These are phyloP conservation scores for Eristalis tenax DNA, from an alignment of 2,888 invertebrate species.

Conservation along the genomic window DNA sequence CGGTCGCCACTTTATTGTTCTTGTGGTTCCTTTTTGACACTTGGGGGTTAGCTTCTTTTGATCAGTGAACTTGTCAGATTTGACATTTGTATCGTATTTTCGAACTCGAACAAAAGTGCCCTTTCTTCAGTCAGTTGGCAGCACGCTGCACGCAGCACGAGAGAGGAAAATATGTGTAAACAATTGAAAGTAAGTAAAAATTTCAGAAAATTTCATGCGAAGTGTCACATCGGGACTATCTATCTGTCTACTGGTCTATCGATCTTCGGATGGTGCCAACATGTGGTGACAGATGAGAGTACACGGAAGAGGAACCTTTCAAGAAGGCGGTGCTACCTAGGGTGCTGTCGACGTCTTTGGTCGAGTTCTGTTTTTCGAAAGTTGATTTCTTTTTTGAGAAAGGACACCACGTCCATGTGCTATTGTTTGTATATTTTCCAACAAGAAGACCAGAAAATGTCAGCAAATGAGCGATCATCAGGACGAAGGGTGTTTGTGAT, in stretches of 20 bases:
- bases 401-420: conserved; percentile 35
- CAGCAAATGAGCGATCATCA: conserved; percentile 72
- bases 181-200: conserved; percentile 15
- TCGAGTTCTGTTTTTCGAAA: conserved; percentile 49
- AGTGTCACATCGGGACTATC: conserved; percentile 53
- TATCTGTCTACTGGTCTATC: conserved; percentile 24
- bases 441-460: conserved; percentile 66
- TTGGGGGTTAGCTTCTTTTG: conserved; percentile 61
- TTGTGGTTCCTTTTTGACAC: conserved; percentile 26
- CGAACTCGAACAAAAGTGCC: conserved; percentile 35
- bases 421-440: conserved; percentile 51
- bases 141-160: conserved; percentile 32
- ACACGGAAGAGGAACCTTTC: conserved; percentile 46
- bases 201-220: conserved; percentile 55
- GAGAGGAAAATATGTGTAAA: conserved; percentile 47
- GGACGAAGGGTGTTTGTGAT: conserved; percentile 62
- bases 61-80: conserved; percentile 65
- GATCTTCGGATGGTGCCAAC: conserved; percentile 70
- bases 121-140: conserved; percentile 39
- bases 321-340: conserved; percentile 68
- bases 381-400: conserved; percentile 15
- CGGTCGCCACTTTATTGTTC: conserved; percentile 63
- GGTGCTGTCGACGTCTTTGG: conserved; percentile 58
- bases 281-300: conserved; percentile 72
- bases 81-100: conserved; percentile 37